Conservation (phyloP, 2,888 invertebrate genomes). For the Trichopria drosophilae region DNA sequence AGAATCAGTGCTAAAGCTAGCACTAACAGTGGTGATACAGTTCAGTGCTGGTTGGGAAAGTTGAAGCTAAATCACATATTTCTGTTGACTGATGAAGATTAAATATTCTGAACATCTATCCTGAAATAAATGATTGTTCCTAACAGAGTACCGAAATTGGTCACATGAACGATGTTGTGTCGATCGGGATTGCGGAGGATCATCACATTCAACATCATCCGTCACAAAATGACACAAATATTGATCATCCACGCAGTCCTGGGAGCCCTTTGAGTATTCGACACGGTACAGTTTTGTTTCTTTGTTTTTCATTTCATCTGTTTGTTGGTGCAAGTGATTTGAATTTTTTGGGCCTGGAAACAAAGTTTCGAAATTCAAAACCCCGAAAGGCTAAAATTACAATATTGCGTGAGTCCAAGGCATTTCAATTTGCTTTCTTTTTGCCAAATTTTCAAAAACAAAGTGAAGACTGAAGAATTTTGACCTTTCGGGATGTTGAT, state of each 20-base stretch:
- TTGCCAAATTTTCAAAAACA: no score
- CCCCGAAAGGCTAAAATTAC: no score
- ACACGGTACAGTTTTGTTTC: slow-evolving; percentile 42
- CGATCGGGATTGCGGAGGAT: slow-evolving; percentile 50
- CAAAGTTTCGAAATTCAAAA: no score
- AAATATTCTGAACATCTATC: not conserved
- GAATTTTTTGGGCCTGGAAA: no score
- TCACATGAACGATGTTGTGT: slow-evolving; percentile 53
- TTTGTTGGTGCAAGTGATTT: not conserved
- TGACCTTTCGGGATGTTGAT: no score
- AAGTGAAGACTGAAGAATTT: no score
- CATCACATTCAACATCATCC: slow-evolving; percentile 50
- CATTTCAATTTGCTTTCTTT: no score
- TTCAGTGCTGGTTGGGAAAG: not conserved
- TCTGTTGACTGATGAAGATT: not conserved
- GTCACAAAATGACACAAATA: slow-evolving; percentile 49
- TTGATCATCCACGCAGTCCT: slow-evolving; percentile 54
- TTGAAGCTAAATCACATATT: not conserved
- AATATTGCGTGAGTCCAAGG: no score
- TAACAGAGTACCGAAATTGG: slow-evolving; percentile 17
- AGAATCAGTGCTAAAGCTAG: no score
- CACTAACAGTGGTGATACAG: no score
- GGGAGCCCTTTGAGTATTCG: slow-evolving; percentile 53
- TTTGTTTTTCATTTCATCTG: not conserved
- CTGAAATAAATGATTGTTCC: no score